A percentile compares a stretch with the other conserved stretches of the same genome.
phyloP scores from a whole-genome alignment of 2,888 invertebrate species.

The Ormyrus nitidulus region DNA sequence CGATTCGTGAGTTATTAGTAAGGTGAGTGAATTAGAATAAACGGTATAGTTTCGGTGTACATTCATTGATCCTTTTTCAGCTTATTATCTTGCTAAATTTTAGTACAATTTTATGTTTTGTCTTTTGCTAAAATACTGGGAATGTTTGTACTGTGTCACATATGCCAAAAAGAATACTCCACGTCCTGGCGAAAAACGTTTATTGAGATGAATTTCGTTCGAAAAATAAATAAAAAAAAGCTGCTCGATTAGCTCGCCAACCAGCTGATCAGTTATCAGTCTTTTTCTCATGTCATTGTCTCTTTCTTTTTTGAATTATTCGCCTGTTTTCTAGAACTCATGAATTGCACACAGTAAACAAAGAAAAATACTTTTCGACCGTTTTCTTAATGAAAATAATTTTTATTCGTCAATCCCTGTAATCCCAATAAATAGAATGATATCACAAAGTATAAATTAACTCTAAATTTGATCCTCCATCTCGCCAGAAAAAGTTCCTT shows the following conservation, averaged over 20 bases:
- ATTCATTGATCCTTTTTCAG: background rate
- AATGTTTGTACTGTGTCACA: constrained; percentile 53
- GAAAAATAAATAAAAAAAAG: constrained; percentile 23
- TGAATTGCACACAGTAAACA: constrained; percentile 34
- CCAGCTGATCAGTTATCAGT: constrained; percentile 52
- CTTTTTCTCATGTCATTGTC: constrained; percentile 55
- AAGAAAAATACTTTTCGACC: background rate
- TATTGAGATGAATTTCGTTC: background rate
- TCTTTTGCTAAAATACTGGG: constrained; percentile 43
- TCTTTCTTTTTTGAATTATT: constrained; percentile 30
- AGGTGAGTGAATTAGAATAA: background rate
- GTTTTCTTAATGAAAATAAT: no score
- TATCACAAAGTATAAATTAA: background rate
- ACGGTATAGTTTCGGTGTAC: constrained; percentile 4
- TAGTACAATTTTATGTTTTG: constrained; percentile 7
- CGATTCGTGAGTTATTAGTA: constrained; percentile 10
- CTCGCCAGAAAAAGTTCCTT: background rate
- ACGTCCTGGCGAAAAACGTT: constrained; percentile 11
- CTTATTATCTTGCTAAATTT: background rate
- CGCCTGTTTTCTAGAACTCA: constrained; percentile 1
- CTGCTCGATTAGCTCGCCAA: constrained; percentile 34
- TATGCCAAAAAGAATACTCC: constrained; percentile 30
- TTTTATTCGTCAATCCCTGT: no score
- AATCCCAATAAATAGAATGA: no score
- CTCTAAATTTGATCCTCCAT: background rate